These are phyloP conservation scores for Rhabdomys dilectus DNA, from an alignment of 2,113 vertebrate species.

Conservation along the genomic window DNA sequence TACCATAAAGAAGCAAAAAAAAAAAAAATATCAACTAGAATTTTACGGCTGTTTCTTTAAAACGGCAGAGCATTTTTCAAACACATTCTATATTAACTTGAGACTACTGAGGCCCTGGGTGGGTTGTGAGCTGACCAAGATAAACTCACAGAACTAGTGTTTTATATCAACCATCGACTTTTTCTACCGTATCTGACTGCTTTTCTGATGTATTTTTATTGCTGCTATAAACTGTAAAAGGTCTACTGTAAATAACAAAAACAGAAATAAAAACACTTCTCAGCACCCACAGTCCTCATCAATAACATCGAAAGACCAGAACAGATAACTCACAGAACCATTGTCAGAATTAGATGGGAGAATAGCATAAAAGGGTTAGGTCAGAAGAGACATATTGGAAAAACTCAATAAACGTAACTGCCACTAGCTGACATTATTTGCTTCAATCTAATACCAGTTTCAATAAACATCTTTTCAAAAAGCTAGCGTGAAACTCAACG, in stretches of 20 bases:
- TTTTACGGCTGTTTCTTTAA: background rate
- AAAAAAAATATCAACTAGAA: background rate
- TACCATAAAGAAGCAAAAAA: background rate
- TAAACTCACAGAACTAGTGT: background rate
- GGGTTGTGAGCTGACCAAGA: background rate
- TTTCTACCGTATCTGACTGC: background rate
- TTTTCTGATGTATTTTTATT: conserved; percentile 31
- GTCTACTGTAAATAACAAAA: conserved; percentile 12
- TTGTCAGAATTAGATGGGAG: background rate
- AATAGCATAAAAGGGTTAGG: background rate
- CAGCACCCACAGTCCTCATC: background rate
- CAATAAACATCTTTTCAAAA: background rate
- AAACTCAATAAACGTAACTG: background rate
- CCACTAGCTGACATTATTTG: background rate
- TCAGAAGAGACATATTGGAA: background rate
- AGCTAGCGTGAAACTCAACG: background rate
- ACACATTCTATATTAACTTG: background rate
- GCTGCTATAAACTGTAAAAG: conserved; percentile 12
- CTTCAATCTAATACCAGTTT: background rate
- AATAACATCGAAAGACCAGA: background rate
- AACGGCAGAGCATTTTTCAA: background rate
- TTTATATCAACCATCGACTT: background rate
- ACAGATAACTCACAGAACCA: background rate
- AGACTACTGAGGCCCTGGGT: background rate
- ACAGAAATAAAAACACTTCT: background rate